phyloP scores from a whole-genome alignment of 2,797 vertebrate species.

The Atherinosoma microstoma region DNA sequence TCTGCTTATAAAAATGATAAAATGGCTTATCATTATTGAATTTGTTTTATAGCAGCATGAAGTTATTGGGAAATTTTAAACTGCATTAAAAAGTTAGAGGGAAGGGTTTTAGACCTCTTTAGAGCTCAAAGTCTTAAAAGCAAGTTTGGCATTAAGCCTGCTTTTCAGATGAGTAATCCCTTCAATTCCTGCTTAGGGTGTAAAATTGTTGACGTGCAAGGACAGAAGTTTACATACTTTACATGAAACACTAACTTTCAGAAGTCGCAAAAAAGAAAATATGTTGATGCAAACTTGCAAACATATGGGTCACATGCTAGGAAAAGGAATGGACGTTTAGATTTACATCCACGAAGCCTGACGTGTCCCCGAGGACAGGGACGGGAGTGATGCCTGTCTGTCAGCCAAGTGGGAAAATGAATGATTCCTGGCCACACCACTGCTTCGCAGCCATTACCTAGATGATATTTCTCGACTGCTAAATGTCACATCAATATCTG shows the following conservation, averaged over 20 bases:
- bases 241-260: background rate
- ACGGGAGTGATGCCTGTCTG: constrained; percentile 39
- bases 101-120: constrained; percentile 12
- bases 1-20: constrained; percentile 10
- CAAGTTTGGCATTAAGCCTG: constrained; percentile 11
- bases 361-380: constrained; percentile 31
- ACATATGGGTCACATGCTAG: constrained; percentile 34
- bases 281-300: constrained; percentile 1
- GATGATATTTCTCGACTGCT: constrained; percentile 73
- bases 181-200: constrained; percentile 9
- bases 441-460: constrained; percentile 65
- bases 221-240: background rate
- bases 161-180: constrained; percentile 26
- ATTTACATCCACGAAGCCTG: constrained; percentile 44
- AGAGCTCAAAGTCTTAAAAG: constrained; percentile 23
- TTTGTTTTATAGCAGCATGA: constrained; percentile 16
- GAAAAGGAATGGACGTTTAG: background rate
- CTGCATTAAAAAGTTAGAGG: background rate
- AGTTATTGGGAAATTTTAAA: constrained; percentile 5
- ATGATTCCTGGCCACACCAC: constrained; percentile 58
- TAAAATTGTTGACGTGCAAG: background rate
- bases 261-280: constrained; percentile 4
- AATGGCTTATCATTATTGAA: background rate
- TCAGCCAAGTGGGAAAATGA: constrained; percentile 61
- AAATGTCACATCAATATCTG: constrained; percentile 84